Evolutionary conservation across 2,888 invertebrate genomes (phyloP), one percentile per base, ranked within the genome.

Genomic region (Idaea biselata): DNA sequence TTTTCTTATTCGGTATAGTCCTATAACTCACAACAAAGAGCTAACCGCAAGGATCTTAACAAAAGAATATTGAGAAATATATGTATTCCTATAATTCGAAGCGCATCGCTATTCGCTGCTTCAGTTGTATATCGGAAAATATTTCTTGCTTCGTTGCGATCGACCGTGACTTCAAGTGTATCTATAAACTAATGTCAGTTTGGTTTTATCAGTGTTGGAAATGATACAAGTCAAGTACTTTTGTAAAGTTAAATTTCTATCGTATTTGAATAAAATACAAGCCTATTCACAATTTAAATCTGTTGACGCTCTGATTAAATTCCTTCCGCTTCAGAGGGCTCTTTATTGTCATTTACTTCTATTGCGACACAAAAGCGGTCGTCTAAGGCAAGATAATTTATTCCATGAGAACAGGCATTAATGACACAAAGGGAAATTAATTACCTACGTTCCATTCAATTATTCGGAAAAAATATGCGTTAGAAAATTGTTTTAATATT

Each of bases 41-140:
- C 82, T 82, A 84, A 75, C 84, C 84, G 83, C 80, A 77, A 80
- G 77, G 81, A 82, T 84, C 77, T 78, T 79, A 80, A 91, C 90
- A 91, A 91, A 91, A 86, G 89, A 89, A 89, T 88, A 88, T 56
- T 89, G 85, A 87, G 86, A 87, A 89, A 88, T 89, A 89, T 88
- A 84, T 84, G 78, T 83, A 80, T 80, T 75, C 79, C 80, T 80
- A 83, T 86, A 86, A 86, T 86, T 81, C 78, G 83, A 81, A 86
- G 83, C 84, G 85, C 80, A 84, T 86, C 82, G 82, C 81, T 83
- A 80, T 82, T 84, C 82, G 82, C 81, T 83, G 80, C 82, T 84
- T 81, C 81, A 79, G 78, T 83, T 83, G 84, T 86, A 88, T 86
- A 88, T 86, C 83, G 84, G 84, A 87, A 83, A 86, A 88, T 85